These are phyloP conservation scores for Bombyx huttoni DNA, from an alignment of 2,888 invertebrate species.

Conservation along the genomic window DNA sequence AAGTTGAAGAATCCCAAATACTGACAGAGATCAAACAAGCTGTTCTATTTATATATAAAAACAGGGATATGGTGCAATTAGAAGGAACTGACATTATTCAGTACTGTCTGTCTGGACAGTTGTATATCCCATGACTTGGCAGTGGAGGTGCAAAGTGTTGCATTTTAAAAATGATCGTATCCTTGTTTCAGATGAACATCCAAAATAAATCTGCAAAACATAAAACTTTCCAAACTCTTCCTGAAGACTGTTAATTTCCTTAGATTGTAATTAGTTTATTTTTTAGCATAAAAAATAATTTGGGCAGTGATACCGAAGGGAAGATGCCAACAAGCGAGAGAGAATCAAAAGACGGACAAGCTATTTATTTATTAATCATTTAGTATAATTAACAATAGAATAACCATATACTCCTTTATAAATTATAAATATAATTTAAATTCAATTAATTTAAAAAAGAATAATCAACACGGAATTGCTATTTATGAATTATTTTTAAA, in stretches of 20 bases:
- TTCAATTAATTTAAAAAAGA: slow-evolving; percentile 20
- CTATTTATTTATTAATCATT: slow-evolving; percentile 57
- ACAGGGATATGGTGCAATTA: no score
- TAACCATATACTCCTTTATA: slow-evolving; percentile 5
- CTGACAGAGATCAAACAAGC: no score
- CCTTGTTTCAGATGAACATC: slow-evolving; percentile 61
- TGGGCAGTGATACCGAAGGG: slow-evolving; percentile 24
- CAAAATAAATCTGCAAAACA: slow-evolving; percentile 37
- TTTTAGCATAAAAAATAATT: slow-evolving; percentile 33
- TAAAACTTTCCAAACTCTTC: slow-evolving; percentile 63
- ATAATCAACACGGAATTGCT: slow-evolving; percentile 15
- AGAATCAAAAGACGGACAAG: slow-evolving; percentile 67
- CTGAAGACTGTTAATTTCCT: slow-evolving; percentile 62
- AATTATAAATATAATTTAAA: slow-evolving; percentile 13
- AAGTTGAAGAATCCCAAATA: no score
- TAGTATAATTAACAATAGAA: slow-evolving; percentile 35
- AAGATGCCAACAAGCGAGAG: slow-evolving; percentile 63
- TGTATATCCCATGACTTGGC: no score
- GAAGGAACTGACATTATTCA: no score
- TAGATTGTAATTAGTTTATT: slow-evolving; percentile 36
- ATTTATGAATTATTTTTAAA: slow-evolving; percentile 22
- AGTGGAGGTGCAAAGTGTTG: no score
- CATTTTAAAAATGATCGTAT: slow-evolving; percentile 4
- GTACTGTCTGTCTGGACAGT: no score
- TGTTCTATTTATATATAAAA: no score